Evolutionary conservation across 2,888 invertebrate species (phyloP).

Genomic region (Geophilus truncorum): DNA sequence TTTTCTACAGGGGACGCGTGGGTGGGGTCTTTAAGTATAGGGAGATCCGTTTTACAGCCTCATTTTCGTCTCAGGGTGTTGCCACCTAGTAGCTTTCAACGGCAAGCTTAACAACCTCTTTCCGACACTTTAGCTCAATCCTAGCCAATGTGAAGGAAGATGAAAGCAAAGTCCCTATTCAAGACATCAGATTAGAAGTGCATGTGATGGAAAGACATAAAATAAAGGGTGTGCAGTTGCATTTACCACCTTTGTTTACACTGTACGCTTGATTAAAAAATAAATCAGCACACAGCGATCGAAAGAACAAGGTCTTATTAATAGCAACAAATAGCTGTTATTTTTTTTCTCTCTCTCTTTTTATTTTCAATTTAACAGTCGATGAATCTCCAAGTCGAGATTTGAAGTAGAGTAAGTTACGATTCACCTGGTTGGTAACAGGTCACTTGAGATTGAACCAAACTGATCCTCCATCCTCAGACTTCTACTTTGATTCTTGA

Average conservation of each 20-base stretch:
- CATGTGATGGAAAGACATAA: slow-evolving; percentile 13
- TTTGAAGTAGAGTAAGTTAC: not conserved
- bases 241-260: not conserved
- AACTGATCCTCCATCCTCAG: not conserved
- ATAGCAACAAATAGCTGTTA: not conserved
- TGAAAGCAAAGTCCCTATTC: slow-evolving; percentile 25
- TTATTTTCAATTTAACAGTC: not conserved
- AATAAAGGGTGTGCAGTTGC: not conserved
- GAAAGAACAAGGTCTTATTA: too few relatives aligned
- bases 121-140: slow-evolving; percentile 22
- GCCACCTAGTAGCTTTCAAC: slow-evolving; percentile 24
- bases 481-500: not conserved
- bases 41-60: slow-evolving; percentile 17
- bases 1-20: not conserved
- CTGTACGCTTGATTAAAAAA: not conserved
- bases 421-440: not conserved
- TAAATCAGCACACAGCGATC: not conserved
- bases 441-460: not conserved
- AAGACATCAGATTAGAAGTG: slow-evolving; percentile 21
- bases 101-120: slow-evolving; percentile 20
- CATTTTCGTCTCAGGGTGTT: slow-evolving; percentile 25
- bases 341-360: not conserved
- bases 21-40: slow-evolving; percentile 3
- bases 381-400: not conserved
- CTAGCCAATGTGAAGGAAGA: slow-evolving; percentile 13